Evolutionary conservation across 2,113 vertebrate genomes (phyloP), one percentile per base, ranked within the genome.

Genomic region (Sakesphorus luctuosus): DNA sequence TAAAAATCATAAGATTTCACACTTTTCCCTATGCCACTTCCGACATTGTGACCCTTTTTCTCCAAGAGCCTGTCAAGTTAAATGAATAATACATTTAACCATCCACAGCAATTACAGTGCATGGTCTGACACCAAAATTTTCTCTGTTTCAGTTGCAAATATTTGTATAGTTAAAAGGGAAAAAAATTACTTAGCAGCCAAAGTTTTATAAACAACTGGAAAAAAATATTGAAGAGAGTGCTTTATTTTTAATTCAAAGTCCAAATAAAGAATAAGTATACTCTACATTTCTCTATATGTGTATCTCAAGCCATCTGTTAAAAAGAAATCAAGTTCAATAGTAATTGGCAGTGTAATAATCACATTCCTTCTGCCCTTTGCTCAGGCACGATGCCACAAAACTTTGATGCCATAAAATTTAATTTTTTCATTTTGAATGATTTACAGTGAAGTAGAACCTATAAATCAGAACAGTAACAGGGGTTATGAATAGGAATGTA

Each of bases 401-500:
- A 97, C 89, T 96, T 94, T 97, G 96, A 97, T 97, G 93, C 95
- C 92, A 97, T 98, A 98, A 98, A 98, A 97, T 97, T 97, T 97
- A 97, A 97, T 97, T 98, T 98, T 98, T 98, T 97, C 95, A 97
- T 98, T 98, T 98, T 98, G 97, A 98, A 97, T 98, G 98, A 98
- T 98, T 98, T 98, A 98, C 94, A 97, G 97, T 55, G 59, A 81
- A 97, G 94, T 83, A 97, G 96, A 97, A 97, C 98, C 97, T 98
- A 98, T 98, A 98, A 99, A 99, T 99, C 98, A 98, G 97, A 98
- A 98, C 96, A 98, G 97, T 97, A 98, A 98, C 98, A 97, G 97
- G 96, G 97, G 98, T 98, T 98, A 98, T 99, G 98, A 99, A 99
- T 98, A 98, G 98, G 97, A 98, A 98, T 98, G 98, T 98, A 98